Conservation (phyloP, 2,888 invertebrate species). For the Listrodromus nycthemerus region DNA sequence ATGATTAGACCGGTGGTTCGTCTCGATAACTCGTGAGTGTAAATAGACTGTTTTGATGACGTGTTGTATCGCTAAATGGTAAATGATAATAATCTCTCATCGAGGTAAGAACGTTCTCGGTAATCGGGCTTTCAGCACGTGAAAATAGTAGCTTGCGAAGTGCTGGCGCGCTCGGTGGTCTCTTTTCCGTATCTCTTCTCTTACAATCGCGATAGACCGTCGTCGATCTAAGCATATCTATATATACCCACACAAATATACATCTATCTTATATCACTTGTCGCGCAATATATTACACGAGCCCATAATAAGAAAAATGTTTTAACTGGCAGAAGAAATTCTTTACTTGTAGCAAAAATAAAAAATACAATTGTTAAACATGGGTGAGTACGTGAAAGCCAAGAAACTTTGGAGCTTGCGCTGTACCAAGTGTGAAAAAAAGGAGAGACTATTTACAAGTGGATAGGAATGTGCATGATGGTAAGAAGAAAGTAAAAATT, state of each 20-base stretch:
- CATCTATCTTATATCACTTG: background rate
- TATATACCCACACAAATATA: background rate
- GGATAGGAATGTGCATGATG: constrained; percentile 32
- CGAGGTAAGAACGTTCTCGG: constrained; percentile 45
- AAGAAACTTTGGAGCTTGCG: constrained; percentile 29
- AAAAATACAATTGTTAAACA: constrained; percentile 7
- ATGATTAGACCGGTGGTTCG: background rate
- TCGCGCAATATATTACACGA: too few relatives aligned
- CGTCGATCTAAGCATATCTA: background rate
- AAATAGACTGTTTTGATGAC: constrained; percentile 61
- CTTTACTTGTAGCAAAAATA: background rate
- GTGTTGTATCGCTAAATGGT: constrained; percentile 53
- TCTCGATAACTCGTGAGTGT: constrained; percentile 34
- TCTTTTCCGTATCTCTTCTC: constrained; percentile 1
- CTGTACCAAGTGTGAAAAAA: constrained; percentile 13
- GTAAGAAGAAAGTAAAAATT: constrained; percentile 37
- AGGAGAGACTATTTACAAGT: constrained; percentile 14
- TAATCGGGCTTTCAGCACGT: constrained; percentile 42
- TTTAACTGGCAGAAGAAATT: background rate
- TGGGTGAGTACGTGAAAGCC: constrained; percentile 29
- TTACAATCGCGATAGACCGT: constrained; percentile 27
- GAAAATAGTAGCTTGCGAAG: constrained; percentile 56
- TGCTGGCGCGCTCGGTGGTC: constrained; percentile 33
- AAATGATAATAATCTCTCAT: constrained; percentile 56
- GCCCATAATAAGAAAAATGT: background rate